Evolutionary conservation across 2,797 vertebrate species (phyloP).

Genomic region (Buceros bicornis): DNA sequence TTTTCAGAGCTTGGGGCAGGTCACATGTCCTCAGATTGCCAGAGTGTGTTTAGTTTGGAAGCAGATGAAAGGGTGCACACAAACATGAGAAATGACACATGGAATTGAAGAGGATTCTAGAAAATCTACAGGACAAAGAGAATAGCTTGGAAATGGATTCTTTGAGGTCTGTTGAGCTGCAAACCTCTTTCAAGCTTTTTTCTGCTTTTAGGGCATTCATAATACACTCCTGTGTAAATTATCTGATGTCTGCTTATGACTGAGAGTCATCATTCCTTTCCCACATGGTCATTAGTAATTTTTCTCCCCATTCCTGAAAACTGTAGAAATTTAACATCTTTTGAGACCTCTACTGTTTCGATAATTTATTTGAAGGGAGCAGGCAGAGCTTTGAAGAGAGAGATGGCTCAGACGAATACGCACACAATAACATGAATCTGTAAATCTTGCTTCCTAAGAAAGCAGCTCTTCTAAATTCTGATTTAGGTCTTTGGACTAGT

Average conservation of each 20-base stretch:
- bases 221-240: not conserved
- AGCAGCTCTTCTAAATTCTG: not conserved
- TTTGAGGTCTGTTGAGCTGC: not conserved
- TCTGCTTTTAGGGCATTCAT: not conserved
- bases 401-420: not conserved
- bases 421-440: not conserved
- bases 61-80: not conserved
- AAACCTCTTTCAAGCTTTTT: not conserved
- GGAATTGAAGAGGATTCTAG: not conserved
- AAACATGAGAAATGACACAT: not conserved
- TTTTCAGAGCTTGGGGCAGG: not conserved
- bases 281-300: not conserved
- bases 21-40: not conserved
- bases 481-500: not conserved
- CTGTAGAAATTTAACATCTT: not conserved
- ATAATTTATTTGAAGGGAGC: not conserved
- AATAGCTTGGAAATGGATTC: not conserved
- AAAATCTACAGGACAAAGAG: not conserved
- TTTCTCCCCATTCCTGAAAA: not conserved
- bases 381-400: not conserved
- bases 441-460: not conserved
- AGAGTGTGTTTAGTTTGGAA: not conserved
- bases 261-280: not conserved
- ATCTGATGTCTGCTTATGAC: not conserved
- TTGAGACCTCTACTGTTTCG: not conserved